Base-by-base conservation (phyloP, 1,140 invertebrate species). In the Stegodyphus dumicola region DNA sequence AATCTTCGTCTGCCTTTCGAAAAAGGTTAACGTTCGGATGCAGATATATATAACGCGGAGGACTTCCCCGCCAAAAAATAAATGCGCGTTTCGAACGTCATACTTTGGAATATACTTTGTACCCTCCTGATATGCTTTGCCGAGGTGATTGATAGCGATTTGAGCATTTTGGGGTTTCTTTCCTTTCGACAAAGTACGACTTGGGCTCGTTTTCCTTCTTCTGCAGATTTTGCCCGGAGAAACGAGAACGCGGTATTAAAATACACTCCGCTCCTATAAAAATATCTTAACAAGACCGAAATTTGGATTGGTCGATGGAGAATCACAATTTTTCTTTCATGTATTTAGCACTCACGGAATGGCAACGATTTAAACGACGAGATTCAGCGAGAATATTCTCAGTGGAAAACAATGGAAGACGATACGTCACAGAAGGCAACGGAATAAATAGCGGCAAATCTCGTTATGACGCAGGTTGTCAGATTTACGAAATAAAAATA, bases 191-290 rank as follows among this genome's bases (percentile, higher is more conserved):
- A 81, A 71, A 73, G 53, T 60, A 70, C 10, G 67, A 67, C 65
- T 67, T 17, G 18, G 49, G 52, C 77, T 73, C 78, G 69, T 73
- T 73, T 64, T 18, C 5, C 13, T 9, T 71, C 67, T 56, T 71
- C 33, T 56, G 51, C 15, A 10, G 56, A 60, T 60, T 67, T 67
- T 67, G 11, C 17, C 17, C 7, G 10, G 66, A 69, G 56, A 53
- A 69, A 76, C 73, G 65, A 85, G 64, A 69, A 75, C 64, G 78
- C 78, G 78, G 66, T 85, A 85, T 76, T 85, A 85, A 85, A 85
- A 85, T 85, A 83, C 81, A 77, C 60, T 70, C 70, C 81, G 53
- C 64, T 85, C 73, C 66, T 85, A 85, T 85, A 85, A 85, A 85
- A 85, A 85, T 85, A 85, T 77, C 52, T 13, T 56, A 64, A 73